phyloP scores from a whole-genome alignment of 1,140 invertebrate species.

The Steinernema feltiae region DNA sequence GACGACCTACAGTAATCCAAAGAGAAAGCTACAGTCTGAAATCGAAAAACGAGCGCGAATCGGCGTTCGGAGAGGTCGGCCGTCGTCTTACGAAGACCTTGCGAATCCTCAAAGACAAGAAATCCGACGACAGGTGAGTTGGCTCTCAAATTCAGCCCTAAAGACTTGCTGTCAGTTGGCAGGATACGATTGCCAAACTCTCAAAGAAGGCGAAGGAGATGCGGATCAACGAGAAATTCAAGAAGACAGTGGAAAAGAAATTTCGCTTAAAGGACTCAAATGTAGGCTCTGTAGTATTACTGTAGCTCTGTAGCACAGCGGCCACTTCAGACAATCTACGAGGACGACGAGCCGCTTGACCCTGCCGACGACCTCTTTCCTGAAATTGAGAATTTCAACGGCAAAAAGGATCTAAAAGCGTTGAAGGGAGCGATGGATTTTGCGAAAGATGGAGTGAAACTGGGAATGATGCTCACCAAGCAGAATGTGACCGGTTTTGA shows the following conservation, averaged over 20 bases:
- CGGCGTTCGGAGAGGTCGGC: neutral
- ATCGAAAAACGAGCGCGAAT: neutral
- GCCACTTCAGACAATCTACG: slow-evolving; percentile 24
- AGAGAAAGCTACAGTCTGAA: neutral
- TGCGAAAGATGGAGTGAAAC: slow-evolving; percentile 17
- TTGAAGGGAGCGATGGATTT: slow-evolving; percentile 1
- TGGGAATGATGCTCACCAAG: slow-evolving; percentile 25
- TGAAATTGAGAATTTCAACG: neutral
- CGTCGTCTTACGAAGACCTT: neutral
- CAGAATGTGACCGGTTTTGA: slow-evolving; percentile 32
- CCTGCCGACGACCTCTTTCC: slow-evolving; percentile 11
- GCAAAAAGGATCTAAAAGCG: slow-evolving; percentile 11
- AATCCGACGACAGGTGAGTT: neutral
- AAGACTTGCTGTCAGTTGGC: slow-evolving; percentile 22
- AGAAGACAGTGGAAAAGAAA: slow-evolving; percentile 23
- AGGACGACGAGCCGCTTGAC: slow-evolving; percentile 5
- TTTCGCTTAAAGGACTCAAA: slow-evolving; percentile 24
- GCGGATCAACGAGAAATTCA: slow-evolving; percentile 28
- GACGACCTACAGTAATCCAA: neutral
- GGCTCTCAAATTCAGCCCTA: neutral
- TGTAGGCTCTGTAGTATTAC: slow-evolving; percentile 21
- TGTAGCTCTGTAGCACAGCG: slow-evolving; percentile 41
- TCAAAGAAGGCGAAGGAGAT: slow-evolving; percentile 27
- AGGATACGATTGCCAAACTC: slow-evolving; percentile 24
- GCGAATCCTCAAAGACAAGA: neutral